Percentiles rank a stretch among this genome's conserved stretches.
Conservation (phyloP, 2,797 vertebrate species). For the Enteromius viviparus region DNA sequence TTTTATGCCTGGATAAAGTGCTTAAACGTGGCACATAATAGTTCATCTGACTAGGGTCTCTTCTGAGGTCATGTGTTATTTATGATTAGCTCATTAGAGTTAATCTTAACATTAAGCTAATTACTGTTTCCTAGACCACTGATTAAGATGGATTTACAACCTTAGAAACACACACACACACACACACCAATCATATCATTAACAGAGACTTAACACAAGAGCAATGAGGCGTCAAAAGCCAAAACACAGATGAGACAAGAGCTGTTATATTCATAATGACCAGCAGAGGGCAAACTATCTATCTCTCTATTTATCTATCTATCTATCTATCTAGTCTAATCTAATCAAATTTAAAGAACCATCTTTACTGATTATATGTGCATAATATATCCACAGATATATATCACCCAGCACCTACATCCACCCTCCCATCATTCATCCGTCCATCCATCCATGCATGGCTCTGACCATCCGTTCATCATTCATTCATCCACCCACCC, state of each 20-base stretch:
- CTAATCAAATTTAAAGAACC: too few relatives aligned
- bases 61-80: not conserved
- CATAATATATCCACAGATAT: too few relatives aligned
- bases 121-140: not conserved
- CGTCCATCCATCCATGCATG: not conserved
- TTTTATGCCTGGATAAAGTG: not conserved
- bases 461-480: not conserved
- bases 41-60: too few relatives aligned
- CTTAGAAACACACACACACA: not conserved
- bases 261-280: not conserved
- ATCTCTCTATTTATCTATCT: not conserved
- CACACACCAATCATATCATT: not conserved
- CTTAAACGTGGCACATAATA: not conserved
- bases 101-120: conserved; percentile 37
- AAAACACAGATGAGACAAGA: not conserved
- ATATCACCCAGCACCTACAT: too few relatives aligned
- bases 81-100: not conserved
- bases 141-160: conserved; percentile 17
- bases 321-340: not conserved
- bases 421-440: not conserved
- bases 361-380: too few relatives aligned
- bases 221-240: not conserved
- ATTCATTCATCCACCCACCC: not conserved
- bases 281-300: not conserved
- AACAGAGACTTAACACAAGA: not conserved